Conservation (phyloP, 2,797 vertebrate genomes). For the Esox masquinongy region DNA sequence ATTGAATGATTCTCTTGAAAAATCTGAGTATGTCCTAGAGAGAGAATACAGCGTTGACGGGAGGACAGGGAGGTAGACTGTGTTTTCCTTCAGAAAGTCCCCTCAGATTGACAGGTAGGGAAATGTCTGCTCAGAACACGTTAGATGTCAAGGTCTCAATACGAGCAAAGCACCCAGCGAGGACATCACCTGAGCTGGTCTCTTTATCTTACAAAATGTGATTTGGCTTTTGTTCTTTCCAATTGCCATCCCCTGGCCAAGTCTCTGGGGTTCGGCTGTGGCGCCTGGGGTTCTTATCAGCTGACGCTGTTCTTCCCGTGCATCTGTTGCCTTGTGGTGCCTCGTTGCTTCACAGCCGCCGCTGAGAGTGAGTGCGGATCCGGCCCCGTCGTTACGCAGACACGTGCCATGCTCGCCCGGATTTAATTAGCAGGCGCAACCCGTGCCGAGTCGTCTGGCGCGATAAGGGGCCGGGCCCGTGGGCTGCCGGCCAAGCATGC, state of each 20-base stretch:
- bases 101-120: constrained; percentile 40
- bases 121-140: constrained; percentile 37
- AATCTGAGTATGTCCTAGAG: neutral
- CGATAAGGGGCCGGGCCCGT: constrained; percentile 29
- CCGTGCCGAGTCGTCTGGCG: constrained; percentile 18
- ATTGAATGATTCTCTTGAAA: neutral
- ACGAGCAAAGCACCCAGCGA: neutral
- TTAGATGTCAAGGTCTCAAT: constrained; percentile 41
- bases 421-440: constrained; percentile 57
- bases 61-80: constrained; percentile 1
- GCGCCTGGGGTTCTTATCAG: neutral
- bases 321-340: neutral
- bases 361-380: constrained; percentile 33
- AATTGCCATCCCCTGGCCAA: constrained; percentile 42
- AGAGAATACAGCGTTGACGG: constrained; percentile 15
- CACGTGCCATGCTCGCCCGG: constrained; percentile 43
- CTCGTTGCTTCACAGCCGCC: constrained; percentile 31
- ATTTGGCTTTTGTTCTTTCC: constrained; percentile 59
- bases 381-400: constrained; percentile 46
- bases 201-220: constrained; percentile 25
- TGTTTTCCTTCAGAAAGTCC: constrained; percentile 4
- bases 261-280: neutral
- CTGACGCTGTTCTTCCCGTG: constrained; percentile 3
- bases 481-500: constrained; percentile 13
- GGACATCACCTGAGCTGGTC: constrained; percentile 31